Conservation (phyloP, 2,797 vertebrate genomes). For the Poecilia gillii region DNA sequence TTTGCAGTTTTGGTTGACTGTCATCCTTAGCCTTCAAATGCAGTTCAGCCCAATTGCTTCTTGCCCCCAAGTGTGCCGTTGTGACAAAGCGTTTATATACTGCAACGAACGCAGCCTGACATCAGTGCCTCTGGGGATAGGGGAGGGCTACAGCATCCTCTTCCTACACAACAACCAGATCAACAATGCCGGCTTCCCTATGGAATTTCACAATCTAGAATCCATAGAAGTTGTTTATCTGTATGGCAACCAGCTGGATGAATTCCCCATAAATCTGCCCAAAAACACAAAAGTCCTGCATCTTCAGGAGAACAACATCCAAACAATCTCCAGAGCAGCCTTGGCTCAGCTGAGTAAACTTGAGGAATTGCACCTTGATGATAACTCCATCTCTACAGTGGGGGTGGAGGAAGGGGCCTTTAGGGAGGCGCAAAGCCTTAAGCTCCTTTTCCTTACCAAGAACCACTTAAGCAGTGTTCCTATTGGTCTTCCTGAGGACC, state of each 20-base stretch:
- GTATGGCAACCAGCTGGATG: slow-evolving; percentile 97
- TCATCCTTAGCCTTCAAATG: slow-evolving; percentile 89
- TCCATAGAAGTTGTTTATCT: slow-evolving; percentile 95
- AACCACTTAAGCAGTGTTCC: slow-evolving; percentile 98
- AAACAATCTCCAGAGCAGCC: slow-evolving; percentile 94
- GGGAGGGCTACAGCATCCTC: slow-evolving; percentile 94
- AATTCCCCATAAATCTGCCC: slow-evolving; percentile 97
- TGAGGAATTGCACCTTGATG: slow-evolving; percentile 95
- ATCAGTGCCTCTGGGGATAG: slow-evolving; percentile 98
- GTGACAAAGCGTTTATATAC: slow-evolving; percentile 94
- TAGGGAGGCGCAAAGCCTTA: slow-evolving; percentile 92
- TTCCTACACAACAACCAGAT: slow-evolving; percentile 99
- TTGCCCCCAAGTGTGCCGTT: slow-evolving; percentile 94
- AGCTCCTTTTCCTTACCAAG: slow-evolving; percentile 95
- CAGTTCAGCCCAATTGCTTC: slow-evolving; percentile 85
- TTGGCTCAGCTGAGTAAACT: slow-evolving; percentile 91
- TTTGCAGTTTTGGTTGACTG: slow-evolving; percentile 90
- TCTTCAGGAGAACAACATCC: slow-evolving; percentile 99
- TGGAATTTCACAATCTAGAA: slow-evolving; percentile 91
- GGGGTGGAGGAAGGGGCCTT: slow-evolving; percentile 98
- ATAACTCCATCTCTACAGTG: slow-evolving; percentile 98
- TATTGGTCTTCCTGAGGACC: slow-evolving; percentile 90
- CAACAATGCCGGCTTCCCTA: slow-evolving; percentile 97
- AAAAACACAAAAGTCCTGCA: slow-evolving; percentile 93
- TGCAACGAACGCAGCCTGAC: slow-evolving; percentile 98